Evolutionary conservation across 2,113 vertebrate genomes (phyloP).

Genomic region (Misgurnus mizolepis): DNA sequence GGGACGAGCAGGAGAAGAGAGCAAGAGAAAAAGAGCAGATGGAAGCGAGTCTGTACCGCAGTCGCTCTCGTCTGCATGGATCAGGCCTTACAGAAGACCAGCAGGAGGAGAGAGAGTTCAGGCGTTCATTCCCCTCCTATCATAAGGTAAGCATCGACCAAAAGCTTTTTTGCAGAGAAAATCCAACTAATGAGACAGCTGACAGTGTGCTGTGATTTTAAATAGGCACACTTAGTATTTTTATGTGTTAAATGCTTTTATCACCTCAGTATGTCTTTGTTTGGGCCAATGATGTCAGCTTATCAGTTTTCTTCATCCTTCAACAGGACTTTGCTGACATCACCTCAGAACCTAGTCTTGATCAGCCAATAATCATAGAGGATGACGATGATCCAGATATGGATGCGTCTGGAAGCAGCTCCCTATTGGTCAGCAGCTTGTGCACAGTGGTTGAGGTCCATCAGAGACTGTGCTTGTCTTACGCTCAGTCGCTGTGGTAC

Average conservation of each 20-base stretch:
- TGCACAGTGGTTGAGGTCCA: slow-evolving; percentile 82
- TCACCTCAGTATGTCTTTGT: neutral
- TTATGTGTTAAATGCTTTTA: too few species aligned
- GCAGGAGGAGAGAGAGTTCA: slow-evolving; percentile 89
- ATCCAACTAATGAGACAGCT: neutral
- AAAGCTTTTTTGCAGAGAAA: neutral
- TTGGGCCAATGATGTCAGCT: neutral
- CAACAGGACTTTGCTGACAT: slow-evolving; percentile 93
- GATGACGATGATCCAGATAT: slow-evolving; percentile 60
- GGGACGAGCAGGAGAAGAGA: slow-evolving; percentile 88
- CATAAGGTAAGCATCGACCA: slow-evolving; percentile 72
- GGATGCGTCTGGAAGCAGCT: slow-evolving; percentile 42
- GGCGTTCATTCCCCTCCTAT: slow-evolving; percentile 82
- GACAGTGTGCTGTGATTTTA: too few species aligned
- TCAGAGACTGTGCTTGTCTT: slow-evolving; percentile 82
- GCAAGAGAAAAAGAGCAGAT: slow-evolving; percentile 78
- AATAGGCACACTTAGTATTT: too few species aligned
- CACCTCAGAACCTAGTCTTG: slow-evolving; percentile 77
- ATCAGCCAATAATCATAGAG: slow-evolving; percentile 74
- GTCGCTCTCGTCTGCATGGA: slow-evolving; percentile 75
- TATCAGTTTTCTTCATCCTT: neutral
- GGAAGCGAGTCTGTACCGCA: slow-evolving; percentile 84
- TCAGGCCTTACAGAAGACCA: slow-evolving; percentile 81
- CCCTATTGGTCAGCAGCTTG: slow-evolving; percentile 79
- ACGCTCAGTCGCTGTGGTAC: slow-evolving; percentile 88